Percentiles rank a stretch among this genome's conserved stretches.
Conservation (phyloP, 2,888 invertebrate species). For the Cosmia trapezina region DNA sequence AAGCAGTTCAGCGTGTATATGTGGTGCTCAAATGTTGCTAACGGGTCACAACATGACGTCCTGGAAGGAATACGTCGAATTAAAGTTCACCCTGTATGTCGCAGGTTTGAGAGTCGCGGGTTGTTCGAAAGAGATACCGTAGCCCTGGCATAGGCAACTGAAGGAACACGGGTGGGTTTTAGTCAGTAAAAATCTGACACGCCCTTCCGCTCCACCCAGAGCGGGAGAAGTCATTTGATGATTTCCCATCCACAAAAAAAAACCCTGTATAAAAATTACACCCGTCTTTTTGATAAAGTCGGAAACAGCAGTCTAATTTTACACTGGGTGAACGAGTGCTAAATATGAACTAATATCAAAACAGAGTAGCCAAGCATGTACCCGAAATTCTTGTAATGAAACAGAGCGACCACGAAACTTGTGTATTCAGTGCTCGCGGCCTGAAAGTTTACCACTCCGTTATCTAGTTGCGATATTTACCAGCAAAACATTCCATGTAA, state of each 20-base stretch:
- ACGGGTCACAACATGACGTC: neutral
- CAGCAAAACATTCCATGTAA: constrained; percentile 29
- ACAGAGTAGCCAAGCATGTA: neutral
- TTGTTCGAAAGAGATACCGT: too few species aligned
- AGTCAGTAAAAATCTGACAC: too few species aligned
- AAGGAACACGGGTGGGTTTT: too few species aligned
- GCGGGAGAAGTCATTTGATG: too few species aligned
- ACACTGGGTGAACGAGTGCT: neutral
- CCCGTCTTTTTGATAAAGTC: neutral
- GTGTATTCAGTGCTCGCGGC: neutral
- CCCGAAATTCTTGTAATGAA: constrained; percentile 30
- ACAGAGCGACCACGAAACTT: constrained; percentile 39
- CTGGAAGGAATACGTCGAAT: too few species aligned
- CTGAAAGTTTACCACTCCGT: constrained; percentile 40
- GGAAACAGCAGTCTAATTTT: neutral
- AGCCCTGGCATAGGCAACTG: too few species aligned
- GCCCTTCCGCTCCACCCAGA: too few species aligned
- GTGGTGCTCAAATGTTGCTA: neutral
- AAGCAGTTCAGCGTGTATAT: too few species aligned
- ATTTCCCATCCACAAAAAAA: too few species aligned
- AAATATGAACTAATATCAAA: constrained; percentile 16
- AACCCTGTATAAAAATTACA: neutral
- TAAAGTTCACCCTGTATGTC: too few species aligned
- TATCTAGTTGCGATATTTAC: constrained; percentile 45
- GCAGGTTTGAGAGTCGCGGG: too few species aligned